Conservation (phyloP, 2,797 vertebrate species). For the Urocyon cinereoargenteus region DNA sequence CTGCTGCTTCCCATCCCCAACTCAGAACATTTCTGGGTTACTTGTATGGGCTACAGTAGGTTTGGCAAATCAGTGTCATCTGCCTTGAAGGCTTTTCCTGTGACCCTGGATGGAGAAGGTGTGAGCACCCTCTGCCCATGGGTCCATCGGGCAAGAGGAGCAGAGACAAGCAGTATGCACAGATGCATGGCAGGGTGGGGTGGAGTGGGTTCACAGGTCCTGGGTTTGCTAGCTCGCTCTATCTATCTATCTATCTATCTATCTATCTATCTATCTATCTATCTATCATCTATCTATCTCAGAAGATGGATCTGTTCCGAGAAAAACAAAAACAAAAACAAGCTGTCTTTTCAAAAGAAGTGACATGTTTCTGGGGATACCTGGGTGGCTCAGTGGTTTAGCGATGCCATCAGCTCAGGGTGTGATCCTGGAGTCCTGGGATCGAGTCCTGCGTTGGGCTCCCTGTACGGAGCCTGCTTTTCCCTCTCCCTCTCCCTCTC, state of each 20-base stretch:
- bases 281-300: background rate
- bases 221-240: background rate
- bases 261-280: background rate
- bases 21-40: background rate
- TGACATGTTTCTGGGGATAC: background rate
- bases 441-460: no score
- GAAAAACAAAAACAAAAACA: background rate
- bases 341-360: slow-evolving; percentile 33
- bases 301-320: background rate
- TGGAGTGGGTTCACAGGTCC: background rate
- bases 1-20: background rate
- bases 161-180: background rate
- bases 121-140: background rate
- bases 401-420: no score
- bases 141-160: background rate
- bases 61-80: background rate
- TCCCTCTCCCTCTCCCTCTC: no score
- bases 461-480: no score
- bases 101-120: background rate
- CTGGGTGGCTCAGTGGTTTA: no score
- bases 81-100: background rate
- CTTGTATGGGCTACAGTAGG: no score
- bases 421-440: no score
- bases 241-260: background rate
- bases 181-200: accelerated